These are phyloP conservation scores for Laticauda laticaudata DNA, from an alignment of 2,113 vertebrate species.

Conservation along the genomic window DNA sequence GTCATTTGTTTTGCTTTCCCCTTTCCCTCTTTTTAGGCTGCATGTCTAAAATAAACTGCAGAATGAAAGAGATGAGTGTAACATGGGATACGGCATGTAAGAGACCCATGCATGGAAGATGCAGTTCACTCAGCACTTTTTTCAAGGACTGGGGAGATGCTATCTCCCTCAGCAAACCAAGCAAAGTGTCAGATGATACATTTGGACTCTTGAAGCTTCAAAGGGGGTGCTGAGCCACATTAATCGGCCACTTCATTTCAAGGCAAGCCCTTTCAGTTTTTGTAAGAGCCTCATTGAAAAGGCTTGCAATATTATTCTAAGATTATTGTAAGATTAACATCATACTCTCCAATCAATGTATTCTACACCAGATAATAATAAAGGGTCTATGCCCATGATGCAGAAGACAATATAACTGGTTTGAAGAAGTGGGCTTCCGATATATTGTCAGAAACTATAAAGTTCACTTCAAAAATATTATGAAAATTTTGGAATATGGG, in stretches of 20 bases:
- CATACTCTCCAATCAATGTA: background rate
- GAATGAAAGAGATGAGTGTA: background rate
- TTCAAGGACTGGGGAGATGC: background rate
- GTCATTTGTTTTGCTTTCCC: background rate
- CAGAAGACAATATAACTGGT: background rate
- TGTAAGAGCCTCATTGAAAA: background rate
- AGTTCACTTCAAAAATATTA: background rate
- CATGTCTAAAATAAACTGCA: background rate
- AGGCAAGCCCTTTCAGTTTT: background rate
- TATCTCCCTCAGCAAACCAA: background rate
- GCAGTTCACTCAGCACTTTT: background rate
- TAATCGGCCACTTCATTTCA: background rate
- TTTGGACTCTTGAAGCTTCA: background rate
- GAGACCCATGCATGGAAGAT: background rate
- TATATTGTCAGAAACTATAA: background rate
- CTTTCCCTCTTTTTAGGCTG: background rate
- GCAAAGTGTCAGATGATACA: background rate
- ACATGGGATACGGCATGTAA: background rate
- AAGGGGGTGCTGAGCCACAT: background rate
- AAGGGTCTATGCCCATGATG: background rate
- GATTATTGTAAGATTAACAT: background rate
- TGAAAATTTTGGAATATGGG: background rate
- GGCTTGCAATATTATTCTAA: background rate
- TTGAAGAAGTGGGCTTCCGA: background rate
- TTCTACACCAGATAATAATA: background rate